Evolutionary conservation across 2,888 invertebrate genomes (phyloP).

Genomic region (Aphrophora alni): DNA sequence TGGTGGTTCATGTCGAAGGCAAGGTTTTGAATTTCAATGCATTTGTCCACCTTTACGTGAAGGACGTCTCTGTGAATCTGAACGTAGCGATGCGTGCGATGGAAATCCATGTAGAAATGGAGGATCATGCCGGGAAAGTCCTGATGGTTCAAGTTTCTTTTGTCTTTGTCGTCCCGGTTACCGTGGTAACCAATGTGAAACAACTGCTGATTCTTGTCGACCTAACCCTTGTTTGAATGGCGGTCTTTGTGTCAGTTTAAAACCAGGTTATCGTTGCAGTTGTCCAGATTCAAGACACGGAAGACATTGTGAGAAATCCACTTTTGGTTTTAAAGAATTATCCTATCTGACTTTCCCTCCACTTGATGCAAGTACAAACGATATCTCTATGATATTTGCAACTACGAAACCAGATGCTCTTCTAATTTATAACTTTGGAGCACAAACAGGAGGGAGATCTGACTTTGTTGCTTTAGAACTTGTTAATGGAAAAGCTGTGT

Average conservation of each 20-base stretch:
- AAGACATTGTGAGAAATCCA: constrained; percentile 87
- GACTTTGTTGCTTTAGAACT: constrained; percentile 94
- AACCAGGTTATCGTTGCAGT: constrained; percentile 79
- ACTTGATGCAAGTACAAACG: constrained; percentile 86
- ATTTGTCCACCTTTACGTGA: constrained; percentile 78
- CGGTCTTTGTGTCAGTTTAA: constrained; percentile 86
- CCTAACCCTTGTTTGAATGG: constrained; percentile 93
- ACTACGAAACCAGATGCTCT: constrained; percentile 87
- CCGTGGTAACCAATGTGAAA: constrained; percentile 89
- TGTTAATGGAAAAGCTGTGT: constrained; percentile 80
- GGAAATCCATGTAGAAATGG: constrained; percentile 89
- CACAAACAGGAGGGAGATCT: constrained; percentile 85
- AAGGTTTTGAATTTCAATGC: constrained; percentile 81
- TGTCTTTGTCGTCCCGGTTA: constrained; percentile 92
- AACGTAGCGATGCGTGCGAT: constrained; percentile 83
- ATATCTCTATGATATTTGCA: constrained; percentile 88
- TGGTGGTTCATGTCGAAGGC: constrained; percentile 83
- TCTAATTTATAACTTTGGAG: constrained; percentile 90
- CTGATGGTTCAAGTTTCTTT: constrained; percentile 87
- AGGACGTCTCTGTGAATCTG: constrained; percentile 83
- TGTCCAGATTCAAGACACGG: constrained; percentile 91
- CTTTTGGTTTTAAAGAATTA: constrained; percentile 86
- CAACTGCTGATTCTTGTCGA: constrained; percentile 85
- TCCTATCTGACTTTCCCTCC: constrained; percentile 90
- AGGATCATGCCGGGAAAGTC: constrained; percentile 88